These are phyloP conservation scores for Hydrochoerus hydrochaeris DNA, from an alignment of 2,113 vertebrate species.

Conservation along the genomic window DNA sequence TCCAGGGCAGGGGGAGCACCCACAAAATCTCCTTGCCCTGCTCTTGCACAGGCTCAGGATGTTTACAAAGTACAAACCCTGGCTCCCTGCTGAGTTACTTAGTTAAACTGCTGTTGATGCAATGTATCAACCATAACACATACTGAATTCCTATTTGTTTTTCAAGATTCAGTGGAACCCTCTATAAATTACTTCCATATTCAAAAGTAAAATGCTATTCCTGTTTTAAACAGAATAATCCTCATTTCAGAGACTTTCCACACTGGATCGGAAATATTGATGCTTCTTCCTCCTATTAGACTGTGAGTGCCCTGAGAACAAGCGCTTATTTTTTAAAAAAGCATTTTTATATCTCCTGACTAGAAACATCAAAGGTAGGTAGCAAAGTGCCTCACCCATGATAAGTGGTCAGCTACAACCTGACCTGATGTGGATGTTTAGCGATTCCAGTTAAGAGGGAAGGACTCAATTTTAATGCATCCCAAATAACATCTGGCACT, in stretches of 20 bases:
- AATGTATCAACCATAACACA: not conserved
- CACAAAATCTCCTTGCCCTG: too few relatives aligned
- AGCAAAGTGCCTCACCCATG: too few relatives aligned
- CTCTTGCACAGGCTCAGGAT: too few relatives aligned
- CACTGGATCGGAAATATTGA: not conserved
- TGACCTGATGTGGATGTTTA: not conserved
- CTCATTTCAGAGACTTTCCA: not conserved
- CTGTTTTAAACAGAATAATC: not conserved
- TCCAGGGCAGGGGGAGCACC: too few relatives aligned
- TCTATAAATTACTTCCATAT: not conserved
- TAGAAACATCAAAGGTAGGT: not conserved
- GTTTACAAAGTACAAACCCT: too few relatives aligned
- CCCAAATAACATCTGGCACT: not conserved
- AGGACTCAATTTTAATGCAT: not conserved
- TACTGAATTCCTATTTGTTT: not conserved
- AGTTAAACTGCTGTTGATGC: too few relatives aligned
- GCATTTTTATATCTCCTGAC: not conserved
- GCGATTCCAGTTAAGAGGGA: not conserved
- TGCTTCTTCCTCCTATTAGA: not conserved
- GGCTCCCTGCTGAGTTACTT: too few relatives aligned
- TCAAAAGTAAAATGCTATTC: not conserved
- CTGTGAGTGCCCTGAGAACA: not conserved
- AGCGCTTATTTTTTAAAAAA: not conserved
- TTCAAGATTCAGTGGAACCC: not conserved
- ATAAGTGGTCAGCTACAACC: not conserved